Percentiles rank a stretch among this genome's conserved stretches.
Evolutionary conservation across 2,797 vertebrate genomes (phyloP).

Genomic region (Mormyrus proboscirostris): DNA sequence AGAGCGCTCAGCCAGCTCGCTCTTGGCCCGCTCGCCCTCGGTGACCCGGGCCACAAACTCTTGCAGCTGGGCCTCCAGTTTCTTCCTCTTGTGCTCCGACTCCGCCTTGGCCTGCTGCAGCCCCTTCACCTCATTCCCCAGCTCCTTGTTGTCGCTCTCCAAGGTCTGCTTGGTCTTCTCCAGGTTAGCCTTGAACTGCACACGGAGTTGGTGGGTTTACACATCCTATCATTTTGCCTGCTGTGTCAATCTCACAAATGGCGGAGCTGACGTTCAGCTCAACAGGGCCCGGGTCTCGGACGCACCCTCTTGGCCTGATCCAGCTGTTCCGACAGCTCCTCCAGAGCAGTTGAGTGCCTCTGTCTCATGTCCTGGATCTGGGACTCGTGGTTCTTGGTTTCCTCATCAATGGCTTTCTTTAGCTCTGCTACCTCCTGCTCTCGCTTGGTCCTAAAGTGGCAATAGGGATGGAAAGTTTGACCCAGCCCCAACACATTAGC

Average conservation of each 20-base stretch:
- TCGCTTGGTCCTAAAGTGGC: constrained; percentile 72
- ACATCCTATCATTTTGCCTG: not conserved
- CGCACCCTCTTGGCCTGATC: constrained; percentile 92
- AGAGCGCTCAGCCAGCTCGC: constrained; percentile 76
- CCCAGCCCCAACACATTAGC: not conserved
- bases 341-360: constrained; percentile 76
- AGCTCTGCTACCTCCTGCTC: constrained; percentile 94
- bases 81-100: constrained; percentile 90
- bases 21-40: constrained; percentile 75
- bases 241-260: not conserved
- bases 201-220: not conserved
- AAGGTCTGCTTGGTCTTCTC: constrained; percentile 93
- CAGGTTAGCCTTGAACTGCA: constrained; percentile 83
- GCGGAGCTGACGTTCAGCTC: not conserved
- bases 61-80: constrained; percentile 83
- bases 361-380: constrained; percentile 95
- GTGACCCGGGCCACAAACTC: constrained; percentile 75
- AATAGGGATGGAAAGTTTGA: not conserved
- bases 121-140: constrained; percentile 80
- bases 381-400: constrained; percentile 86
- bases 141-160: constrained; percentile 88
- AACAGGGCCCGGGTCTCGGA: too few relatives aligned
- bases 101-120: constrained; percentile 86
- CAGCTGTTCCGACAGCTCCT: constrained; percentile 89
- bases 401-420: constrained; percentile 94